phyloP scores from a whole-genome alignment of 1,140 invertebrate genomes.

The Drosophila pectinifera region DNA sequence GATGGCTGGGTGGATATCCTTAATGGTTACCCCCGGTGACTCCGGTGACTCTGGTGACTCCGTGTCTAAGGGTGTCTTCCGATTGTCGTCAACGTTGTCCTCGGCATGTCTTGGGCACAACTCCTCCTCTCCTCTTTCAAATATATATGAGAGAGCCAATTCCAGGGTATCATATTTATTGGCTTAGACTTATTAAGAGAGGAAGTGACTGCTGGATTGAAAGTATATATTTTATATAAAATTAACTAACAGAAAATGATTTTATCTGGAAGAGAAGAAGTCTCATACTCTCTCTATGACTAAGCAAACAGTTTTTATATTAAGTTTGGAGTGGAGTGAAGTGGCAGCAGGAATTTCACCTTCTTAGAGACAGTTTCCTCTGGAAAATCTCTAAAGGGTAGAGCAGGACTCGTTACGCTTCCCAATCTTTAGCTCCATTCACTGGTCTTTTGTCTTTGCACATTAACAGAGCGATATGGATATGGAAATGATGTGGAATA shows the following conservation, averaged over 20 bases:
- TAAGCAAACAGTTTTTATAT: too few relatives aligned
- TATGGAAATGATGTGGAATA: constrained; percentile 81
- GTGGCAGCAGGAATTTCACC: too few relatives aligned
- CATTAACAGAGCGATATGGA: constrained; percentile 71
- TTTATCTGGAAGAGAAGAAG: too few relatives aligned
- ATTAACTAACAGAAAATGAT: too few relatives aligned
- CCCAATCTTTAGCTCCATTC: constrained; percentile 55
- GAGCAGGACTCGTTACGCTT: background rate
- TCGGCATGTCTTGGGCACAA: constrained; percentile 10
- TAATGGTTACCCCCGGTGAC: constrained; percentile 71
- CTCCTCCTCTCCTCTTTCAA: background rate
- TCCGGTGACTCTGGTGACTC: constrained; percentile 42
- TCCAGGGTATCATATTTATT: constrained; percentile 7
- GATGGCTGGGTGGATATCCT: constrained; percentile 45
- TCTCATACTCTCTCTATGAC: too few relatives aligned
- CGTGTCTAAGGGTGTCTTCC: constrained; percentile 72
- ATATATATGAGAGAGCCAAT: background rate
- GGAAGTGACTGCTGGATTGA: too few relatives aligned
- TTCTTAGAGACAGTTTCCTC: too few relatives aligned
- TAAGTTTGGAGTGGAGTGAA: too few relatives aligned
- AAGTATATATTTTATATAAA: too few relatives aligned
- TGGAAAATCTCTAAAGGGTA: background rate
- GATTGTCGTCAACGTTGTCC: constrained; percentile 69
- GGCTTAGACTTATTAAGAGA: too few relatives aligned
- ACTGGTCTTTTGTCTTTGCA: constrained; percentile 63